phyloP scores from a whole-genome alignment of 2,113 vertebrate genomes.

The Hippotragus niger region DNA sequence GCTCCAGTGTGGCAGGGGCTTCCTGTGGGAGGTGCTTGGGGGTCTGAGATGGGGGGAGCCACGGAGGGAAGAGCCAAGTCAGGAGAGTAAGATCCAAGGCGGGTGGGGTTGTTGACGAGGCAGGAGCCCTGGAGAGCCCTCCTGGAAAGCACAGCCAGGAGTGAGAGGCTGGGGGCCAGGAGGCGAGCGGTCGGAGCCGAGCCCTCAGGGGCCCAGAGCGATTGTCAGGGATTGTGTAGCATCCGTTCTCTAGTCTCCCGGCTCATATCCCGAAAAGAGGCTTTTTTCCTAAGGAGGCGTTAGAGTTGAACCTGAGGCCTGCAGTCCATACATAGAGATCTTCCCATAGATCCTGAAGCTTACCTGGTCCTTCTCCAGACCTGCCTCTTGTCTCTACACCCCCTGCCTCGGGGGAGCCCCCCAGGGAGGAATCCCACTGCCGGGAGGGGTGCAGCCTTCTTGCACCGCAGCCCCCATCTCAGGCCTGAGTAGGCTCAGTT shows the following conservation, averaged over 20 bases:
- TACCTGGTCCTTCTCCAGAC: background rate
- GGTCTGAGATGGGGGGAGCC: too few species aligned
- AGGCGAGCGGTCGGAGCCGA: background rate
- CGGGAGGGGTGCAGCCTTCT: background rate
- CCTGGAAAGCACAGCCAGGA: background rate
- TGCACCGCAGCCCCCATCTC: background rate
- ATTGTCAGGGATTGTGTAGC: background rate
- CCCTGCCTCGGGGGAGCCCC: background rate
- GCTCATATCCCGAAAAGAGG: background rate
- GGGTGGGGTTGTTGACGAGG: background rate
- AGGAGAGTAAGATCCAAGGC: background rate
- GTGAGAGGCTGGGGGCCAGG: too few species aligned
- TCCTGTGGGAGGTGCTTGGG: background rate
- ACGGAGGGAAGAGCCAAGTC: background rate
- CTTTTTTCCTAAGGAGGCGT: background rate
- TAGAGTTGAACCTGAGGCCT: constrained; percentile 5
- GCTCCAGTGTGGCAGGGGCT: background rate
- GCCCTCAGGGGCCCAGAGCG: background rate
- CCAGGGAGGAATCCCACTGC: background rate
- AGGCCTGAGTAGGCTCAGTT: background rate
- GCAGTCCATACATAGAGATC: background rate
- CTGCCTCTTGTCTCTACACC: background rate
- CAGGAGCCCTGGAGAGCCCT: background rate
- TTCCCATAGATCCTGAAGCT: background rate
- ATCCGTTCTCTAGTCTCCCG: background rate